These are phyloP conservation scores for Cantharis flavilabris DNA, from an alignment of 2,888 invertebrate genomes.

Conservation along the genomic window DNA sequence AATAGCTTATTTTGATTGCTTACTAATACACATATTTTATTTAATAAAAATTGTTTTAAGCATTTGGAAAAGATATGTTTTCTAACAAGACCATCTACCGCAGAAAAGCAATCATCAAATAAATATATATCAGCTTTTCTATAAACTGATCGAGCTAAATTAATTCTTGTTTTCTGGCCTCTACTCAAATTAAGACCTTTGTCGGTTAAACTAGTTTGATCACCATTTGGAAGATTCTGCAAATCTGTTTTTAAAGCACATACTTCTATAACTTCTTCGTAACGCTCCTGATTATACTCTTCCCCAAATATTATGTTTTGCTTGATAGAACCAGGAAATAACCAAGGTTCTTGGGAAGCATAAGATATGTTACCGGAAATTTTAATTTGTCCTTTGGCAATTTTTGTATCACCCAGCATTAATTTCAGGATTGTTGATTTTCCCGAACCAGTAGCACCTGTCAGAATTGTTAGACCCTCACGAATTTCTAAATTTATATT, in stretches of 20 bases:
- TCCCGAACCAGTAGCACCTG: constrained; percentile 66
- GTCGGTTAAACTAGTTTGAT: constrained; percentile 76
- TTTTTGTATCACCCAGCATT: constrained; percentile 71
- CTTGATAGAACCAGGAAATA: constrained; percentile 61
- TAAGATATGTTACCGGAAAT: constrained; percentile 66
- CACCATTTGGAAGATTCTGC: constrained; percentile 70
- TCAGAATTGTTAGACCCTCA: constrained; percentile 57
- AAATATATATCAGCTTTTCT: constrained; percentile 74
- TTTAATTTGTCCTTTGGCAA: constrained; percentile 65
- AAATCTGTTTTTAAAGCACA: constrained; percentile 70
- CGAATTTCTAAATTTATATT: constrained; percentile 51
- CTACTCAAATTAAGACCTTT: constrained; percentile 77
- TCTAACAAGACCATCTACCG: constrained; percentile 75
- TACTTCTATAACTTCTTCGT: constrained; percentile 62
- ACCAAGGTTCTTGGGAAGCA: constrained; percentile 65
- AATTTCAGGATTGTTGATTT: constrained; percentile 60
- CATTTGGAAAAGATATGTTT: constrained; percentile 71
- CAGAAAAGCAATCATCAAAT: constrained; percentile 77
- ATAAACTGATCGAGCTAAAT: constrained; percentile 74
- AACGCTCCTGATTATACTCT: constrained; percentile 59
- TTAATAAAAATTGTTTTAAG: constrained; percentile 61
- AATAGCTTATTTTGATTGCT: constrained; percentile 69
- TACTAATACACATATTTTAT: constrained; percentile 63
- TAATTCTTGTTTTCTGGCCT: constrained; percentile 80
- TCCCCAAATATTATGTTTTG: constrained; percentile 78